Conservation (phyloP, 2,113 vertebrate species). For the Xenopus borealis region DNA sequence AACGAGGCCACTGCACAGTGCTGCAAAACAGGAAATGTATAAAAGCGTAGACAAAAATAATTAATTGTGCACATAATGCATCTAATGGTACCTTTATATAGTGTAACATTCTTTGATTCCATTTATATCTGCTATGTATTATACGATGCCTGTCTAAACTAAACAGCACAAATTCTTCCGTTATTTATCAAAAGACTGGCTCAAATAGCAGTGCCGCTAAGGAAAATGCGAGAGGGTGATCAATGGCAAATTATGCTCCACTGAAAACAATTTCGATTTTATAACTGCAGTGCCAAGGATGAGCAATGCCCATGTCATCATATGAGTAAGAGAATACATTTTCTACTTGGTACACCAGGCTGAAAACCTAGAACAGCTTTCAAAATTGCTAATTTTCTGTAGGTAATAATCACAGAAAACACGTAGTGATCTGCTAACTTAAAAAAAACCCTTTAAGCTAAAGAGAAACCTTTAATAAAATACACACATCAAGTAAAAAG, state of each 20-base stretch:
- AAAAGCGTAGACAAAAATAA: conserved; percentile 40
- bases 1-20: conserved; percentile 88
- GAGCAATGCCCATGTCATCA: conserved; percentile 15
- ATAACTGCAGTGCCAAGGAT: conserved; percentile 27
- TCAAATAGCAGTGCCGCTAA: conserved; percentile 1
- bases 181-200: conserved; percentile 18
- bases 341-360: conserved; percentile 10
- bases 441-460: too few species aligned
- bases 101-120: too few species aligned
- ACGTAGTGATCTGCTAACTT: too few species aligned
- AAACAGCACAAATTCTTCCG: conserved; percentile 24
- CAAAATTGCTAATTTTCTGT: conserved; percentile 5
- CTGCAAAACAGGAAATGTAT: conserved; percentile 58
- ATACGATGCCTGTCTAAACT: conserved; percentile 9
- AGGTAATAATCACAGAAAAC: too few species aligned
- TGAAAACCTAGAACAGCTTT: conserved; percentile 30
- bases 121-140: too few species aligned
- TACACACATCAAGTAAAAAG: too few species aligned
- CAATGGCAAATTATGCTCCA: conserved; percentile 32
- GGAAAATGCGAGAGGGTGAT: conserved; percentile 41
- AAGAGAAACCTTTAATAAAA: too few species aligned
- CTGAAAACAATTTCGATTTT: conserved; percentile 45
- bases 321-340: conserved; percentile 24
- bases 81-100: too few species aligned
- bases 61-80: conserved; percentile 2